phyloP scores from a whole-genome alignment of 2,113 vertebrate genomes.

The Hydrolagus affinis region DNA sequence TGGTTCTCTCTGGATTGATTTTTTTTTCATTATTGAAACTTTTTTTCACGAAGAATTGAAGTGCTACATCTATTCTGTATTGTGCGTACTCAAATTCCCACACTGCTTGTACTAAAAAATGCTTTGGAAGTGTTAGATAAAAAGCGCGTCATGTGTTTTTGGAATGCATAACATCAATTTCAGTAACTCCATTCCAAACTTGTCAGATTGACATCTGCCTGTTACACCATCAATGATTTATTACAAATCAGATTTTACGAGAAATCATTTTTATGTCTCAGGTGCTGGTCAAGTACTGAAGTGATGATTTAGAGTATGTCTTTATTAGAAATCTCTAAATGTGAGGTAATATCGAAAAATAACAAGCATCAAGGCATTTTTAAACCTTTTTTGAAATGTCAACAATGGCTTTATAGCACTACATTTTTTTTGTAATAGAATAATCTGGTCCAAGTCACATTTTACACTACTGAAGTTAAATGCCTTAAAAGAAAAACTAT shows the following conservation, averaged over 20 bases:
- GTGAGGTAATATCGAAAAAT: neutral
- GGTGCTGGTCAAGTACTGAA: too few species aligned
- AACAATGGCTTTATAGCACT: neutral
- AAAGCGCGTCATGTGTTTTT: neutral
- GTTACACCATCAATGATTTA: neutral
- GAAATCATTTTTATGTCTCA: too few species aligned
- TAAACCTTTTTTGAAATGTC: neutral
- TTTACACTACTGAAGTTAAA: constrained; percentile 11
- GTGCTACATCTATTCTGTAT: neutral
- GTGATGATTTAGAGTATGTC: too few species aligned
- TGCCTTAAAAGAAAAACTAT: constrained; percentile 4
- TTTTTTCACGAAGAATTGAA: neutral
- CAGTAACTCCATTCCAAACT: neutral
- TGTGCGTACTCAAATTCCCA: too few species aligned
- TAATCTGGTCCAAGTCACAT: neutral
- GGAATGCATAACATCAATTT: neutral
- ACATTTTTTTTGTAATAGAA: constrained; percentile 19
- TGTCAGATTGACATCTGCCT: neutral
- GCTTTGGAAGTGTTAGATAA: neutral
- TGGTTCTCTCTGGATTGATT: too few species aligned
- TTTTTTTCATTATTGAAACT: neutral
- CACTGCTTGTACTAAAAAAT: neutral
- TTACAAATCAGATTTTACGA: neutral
- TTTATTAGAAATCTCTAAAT: too few species aligned
- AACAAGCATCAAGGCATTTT: neutral